Evolutionary conservation across 2,888 invertebrate genomes (phyloP).

Genomic region (Pseudeuparius sepicola): DNA sequence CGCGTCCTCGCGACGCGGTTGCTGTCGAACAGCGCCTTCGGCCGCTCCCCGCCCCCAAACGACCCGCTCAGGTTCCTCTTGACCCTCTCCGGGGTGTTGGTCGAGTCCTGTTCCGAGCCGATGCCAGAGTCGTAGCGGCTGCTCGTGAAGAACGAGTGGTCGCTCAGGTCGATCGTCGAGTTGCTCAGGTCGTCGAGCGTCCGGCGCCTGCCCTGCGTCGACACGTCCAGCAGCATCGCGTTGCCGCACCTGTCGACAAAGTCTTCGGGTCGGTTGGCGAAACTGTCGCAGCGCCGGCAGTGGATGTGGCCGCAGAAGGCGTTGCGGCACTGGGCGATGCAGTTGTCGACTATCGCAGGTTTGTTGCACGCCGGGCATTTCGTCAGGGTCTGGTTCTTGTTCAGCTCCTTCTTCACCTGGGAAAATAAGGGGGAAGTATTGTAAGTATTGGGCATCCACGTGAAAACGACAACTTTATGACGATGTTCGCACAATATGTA

Average conservation of each 20-base stretch:
- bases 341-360: constrained; percentile 32
- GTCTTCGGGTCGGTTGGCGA: constrained; percentile 30
- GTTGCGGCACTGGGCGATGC: constrained; percentile 34
- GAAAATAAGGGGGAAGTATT: too few species aligned
- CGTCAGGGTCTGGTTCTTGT: constrained; percentile 29
- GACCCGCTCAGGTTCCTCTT: constrained; percentile 24
- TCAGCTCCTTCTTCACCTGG: too few species aligned
- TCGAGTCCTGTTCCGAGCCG: too few species aligned
- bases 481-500: too few species aligned
- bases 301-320: constrained; percentile 33
- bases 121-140: too few species aligned
- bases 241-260: constrained; percentile 35
- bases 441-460: too few species aligned
- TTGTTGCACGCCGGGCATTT: constrained; percentile 32
- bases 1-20: constrained; percentile 8
- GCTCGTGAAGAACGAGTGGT: constrained; percentile 18
- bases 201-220: constrained; percentile 12
- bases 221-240: constrained; percentile 26
- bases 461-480: too few species aligned
- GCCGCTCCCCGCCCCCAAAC: constrained; percentile 12
- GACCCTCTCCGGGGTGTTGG: constrained; percentile 23
- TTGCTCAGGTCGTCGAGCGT: constrained; percentile 24
- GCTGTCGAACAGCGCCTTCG: constrained; percentile 15
- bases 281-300: constrained; percentile 33
- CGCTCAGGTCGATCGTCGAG: constrained; percentile 18